Evolutionary conservation across 2,888 invertebrate species (phyloP).

Genomic region (Cephus pygmeus): DNA sequence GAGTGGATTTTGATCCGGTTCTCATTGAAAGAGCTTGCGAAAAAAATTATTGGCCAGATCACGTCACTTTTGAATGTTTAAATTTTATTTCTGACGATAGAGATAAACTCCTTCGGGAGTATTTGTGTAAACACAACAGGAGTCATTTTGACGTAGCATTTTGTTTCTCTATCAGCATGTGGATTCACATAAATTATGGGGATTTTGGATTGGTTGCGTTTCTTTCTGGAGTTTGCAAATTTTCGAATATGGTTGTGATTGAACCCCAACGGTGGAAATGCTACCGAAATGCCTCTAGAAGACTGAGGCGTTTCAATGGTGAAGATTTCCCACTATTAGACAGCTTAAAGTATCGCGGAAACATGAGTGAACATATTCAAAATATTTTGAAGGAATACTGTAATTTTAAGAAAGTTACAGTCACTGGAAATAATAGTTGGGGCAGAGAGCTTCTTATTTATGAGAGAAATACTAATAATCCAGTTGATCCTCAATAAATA

Average conservation of each 20-base stretch:
- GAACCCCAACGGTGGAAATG: constrained; percentile 91
- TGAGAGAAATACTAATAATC: constrained; percentile 48
- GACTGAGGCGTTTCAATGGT: constrained; percentile 74
- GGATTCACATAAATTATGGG: constrained; percentile 89
- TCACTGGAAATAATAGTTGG: constrained; percentile 76
- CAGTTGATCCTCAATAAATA: not conserved
- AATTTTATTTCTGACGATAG: constrained; percentile 71
- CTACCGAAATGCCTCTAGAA: constrained; percentile 79
- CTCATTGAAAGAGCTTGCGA: constrained; percentile 77
- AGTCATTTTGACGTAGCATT: constrained; percentile 75
- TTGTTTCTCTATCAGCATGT: constrained; percentile 89
- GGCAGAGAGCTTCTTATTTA: constrained; percentile 77
- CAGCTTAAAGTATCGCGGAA: constrained; percentile 71
- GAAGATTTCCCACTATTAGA: constrained; percentile 73
- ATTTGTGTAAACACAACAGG: constrained; percentile 65
- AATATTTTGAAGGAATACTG: constrained; percentile 66
- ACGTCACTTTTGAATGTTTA: constrained; percentile 69
- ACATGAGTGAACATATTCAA: constrained; percentile 74
- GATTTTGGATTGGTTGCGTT: constrained; percentile 78
- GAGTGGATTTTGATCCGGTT: constrained; percentile 79
- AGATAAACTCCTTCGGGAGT: constrained; percentile 64
- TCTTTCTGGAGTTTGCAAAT: constrained; percentile 69
- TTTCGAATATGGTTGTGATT: constrained; percentile 73
- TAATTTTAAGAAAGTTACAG: constrained; percentile 68
- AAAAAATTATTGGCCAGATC: constrained; percentile 60